Conservation (phyloP, 2,113 vertebrate genomes). For the Chloropsis hardwickii region DNA sequence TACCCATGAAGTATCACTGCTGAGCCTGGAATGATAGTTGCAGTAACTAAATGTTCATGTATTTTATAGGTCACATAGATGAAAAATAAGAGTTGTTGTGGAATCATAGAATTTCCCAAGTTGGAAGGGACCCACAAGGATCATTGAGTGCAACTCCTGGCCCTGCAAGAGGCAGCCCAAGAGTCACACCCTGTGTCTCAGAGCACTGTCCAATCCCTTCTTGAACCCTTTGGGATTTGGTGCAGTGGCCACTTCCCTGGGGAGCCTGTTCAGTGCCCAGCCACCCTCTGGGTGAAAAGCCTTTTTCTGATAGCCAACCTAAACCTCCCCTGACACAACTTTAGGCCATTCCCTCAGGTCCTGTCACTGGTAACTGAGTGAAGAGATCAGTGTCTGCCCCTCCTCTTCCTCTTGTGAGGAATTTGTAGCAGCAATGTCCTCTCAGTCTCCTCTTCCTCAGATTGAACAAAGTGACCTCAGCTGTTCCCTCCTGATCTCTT, state of each 20-base stretch:
- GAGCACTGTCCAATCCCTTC: background rate
- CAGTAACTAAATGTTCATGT: background rate
- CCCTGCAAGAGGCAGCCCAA: no score
- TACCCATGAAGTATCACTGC: background rate
- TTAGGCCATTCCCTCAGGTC: background rate
- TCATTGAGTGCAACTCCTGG: background rate
- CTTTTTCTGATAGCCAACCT: background rate
- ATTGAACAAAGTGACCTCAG: background rate
- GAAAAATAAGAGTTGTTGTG: background rate
- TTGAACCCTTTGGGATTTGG: rapidly evolving
- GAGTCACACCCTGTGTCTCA: background rate
- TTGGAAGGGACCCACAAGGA: background rate
- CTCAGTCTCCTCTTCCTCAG: background rate
- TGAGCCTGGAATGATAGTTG: background rate
- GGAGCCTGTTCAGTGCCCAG: background rate
- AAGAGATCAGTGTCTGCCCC: background rate
- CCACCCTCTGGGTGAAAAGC: background rate
- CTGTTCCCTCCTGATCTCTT: background rate
- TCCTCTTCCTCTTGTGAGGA: background rate
- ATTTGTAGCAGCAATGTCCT: background rate
- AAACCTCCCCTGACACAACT: background rate
- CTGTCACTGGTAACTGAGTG: background rate
- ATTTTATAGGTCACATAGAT: background rate
- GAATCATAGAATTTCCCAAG: background rate
- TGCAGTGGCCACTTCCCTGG: background rate